These are phyloP conservation scores for Nothoprocta pentlandii DNA, from an alignment of 2,113 vertebrate species.

Conservation along the genomic window DNA sequence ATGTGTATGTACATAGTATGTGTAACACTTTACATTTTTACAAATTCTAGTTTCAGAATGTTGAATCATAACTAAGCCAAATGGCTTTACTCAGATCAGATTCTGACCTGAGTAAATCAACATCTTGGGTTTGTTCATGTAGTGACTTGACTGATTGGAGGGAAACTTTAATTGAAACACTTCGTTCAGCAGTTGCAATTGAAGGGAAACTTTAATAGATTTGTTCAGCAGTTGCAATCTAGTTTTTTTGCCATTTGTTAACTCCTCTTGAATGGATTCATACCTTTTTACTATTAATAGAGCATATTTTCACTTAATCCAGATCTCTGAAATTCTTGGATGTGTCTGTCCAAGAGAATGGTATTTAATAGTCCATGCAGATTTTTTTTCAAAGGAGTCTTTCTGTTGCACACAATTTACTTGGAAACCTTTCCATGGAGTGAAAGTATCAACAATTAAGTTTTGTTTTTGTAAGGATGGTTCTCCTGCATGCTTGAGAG, in stretches of 20 bases:
- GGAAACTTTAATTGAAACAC: background rate
- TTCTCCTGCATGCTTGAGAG: background rate
- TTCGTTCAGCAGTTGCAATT: background rate
- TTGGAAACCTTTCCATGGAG: background rate
- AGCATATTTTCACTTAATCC: fast-evolving
- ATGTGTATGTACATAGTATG: background rate
- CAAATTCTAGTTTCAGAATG: background rate
- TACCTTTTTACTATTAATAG: background rate
- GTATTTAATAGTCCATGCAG: background rate
- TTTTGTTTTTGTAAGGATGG: background rate
- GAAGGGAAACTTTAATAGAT: too few relatives aligned
- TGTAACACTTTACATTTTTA: background rate
- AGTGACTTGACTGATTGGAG: background rate
- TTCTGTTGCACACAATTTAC: background rate
- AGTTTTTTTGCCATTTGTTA: background rate
- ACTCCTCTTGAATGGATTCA: background rate
- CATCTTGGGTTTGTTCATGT: background rate
- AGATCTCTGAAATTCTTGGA: background rate
- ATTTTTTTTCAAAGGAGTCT: background rate
- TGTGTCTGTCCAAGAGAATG: background rate
- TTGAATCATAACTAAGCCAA: background rate
- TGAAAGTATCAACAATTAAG: background rate
- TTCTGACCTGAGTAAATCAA: background rate
- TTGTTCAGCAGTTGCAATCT: background rate
- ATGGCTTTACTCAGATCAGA: background rate